Conservation (phyloP, 2,797 vertebrate species). For the Macropodus opercularis region DNA sequence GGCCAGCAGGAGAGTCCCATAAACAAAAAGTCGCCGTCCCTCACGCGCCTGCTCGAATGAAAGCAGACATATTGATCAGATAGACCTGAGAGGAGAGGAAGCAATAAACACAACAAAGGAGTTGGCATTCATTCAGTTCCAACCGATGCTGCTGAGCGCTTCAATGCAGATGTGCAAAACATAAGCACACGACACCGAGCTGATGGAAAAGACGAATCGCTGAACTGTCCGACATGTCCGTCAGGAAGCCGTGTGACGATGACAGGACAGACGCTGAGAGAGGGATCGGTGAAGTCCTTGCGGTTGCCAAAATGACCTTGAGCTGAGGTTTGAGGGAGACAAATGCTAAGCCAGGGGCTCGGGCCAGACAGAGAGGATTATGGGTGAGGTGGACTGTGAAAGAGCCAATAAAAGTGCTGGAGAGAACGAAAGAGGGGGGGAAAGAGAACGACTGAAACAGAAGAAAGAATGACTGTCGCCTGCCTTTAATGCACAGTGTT, state of each 20-base stretch:
- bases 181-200: conserved; percentile 10
- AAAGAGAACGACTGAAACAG: not conserved
- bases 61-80: conserved; percentile 32
- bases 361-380: conserved; percentile 63
- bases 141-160: too few relatives aligned
- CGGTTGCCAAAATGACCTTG: conserved; percentile 62
- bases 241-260: conserved; percentile 2
- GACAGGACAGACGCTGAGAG: conserved; percentile 11
- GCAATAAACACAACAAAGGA: conserved; percentile 13
- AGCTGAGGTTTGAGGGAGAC: conserved; percentile 44
- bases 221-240: conserved; percentile 1
- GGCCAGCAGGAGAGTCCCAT: conserved; percentile 31
- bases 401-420: conserved; percentile 31
- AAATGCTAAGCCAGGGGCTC: conserved; percentile 43
- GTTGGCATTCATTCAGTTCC: conserved; percentile 13
- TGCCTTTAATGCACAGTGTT: conserved; percentile 20
- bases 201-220: conserved; percentile 1
- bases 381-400: conserved; percentile 46
- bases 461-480: conserved; percentile 27
- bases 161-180: too few relatives aligned
- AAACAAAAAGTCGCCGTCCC: conserved; percentile 56
- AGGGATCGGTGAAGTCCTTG: conserved; percentile 29
- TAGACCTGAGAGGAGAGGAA: conserved; percentile 26
- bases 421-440: conserved; percentile 2
- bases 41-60: conserved; percentile 36